Evolutionary conservation across 1,140 invertebrate species (phyloP).

Genomic region (Dreissena rostriformis): DNA sequence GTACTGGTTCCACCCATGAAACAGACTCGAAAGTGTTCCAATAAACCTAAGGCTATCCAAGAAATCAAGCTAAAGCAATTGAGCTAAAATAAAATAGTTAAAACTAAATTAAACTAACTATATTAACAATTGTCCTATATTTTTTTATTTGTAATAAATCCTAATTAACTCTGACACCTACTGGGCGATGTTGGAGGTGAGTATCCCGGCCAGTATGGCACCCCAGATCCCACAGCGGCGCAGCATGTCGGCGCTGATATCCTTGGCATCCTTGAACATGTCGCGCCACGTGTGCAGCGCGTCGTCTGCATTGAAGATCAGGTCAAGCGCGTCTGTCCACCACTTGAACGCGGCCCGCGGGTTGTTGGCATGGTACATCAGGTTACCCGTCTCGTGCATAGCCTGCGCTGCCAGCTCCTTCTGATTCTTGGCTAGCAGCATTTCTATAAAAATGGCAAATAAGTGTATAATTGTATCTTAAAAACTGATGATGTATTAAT

Average conservation of each 20-base stretch:
- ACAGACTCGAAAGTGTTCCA: no score
- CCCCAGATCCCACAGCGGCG: conserved; percentile 80
- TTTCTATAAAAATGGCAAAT: conserved; percentile 70
- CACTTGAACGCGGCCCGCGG: conserved; percentile 75
- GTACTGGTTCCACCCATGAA: no score
- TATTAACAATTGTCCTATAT: no score
- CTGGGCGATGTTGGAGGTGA: conserved; percentile 77
- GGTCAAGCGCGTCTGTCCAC: conserved; percentile 76
- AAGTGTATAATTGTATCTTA: background rate
- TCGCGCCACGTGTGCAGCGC: conserved; percentile 72
- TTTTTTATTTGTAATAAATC: no score
- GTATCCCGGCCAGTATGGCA: conserved; percentile 77
- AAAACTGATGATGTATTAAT: background rate
- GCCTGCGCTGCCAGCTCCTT: conserved; percentile 78
- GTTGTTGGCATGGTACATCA: conserved; percentile 77
- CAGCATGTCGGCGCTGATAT: conserved; percentile 72
- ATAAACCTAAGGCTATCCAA: no score
- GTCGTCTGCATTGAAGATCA: conserved; percentile 71
- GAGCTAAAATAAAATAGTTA: no score
- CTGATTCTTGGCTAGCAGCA: conserved; percentile 76
- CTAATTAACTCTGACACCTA: no score
- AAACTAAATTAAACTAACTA: no score
- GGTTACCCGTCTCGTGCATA: conserved; percentile 80
- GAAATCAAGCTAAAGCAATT: no score
- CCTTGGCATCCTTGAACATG: conserved; percentile 57